Base-by-base conservation (phyloP, 2,797 vertebrate genomes). In the Sternarchorhynchus goeldii region DNA sequence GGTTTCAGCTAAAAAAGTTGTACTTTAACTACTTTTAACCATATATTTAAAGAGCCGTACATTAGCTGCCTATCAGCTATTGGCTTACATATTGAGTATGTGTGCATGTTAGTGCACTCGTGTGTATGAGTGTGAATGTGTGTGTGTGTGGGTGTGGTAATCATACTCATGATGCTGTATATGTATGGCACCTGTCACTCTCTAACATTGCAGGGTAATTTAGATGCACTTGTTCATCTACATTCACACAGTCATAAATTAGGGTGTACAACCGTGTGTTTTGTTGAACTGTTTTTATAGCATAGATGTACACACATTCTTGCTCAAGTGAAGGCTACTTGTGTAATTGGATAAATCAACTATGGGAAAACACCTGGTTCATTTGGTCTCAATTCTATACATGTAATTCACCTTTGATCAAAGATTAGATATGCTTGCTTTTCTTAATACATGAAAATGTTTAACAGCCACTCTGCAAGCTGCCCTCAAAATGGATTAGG, bases 121-220 rank as follows among this genome's bases (percentile, higher is more conserved):
- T 25, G 25, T 25, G 25, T 25, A 25, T 25, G 25, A 25, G 25
- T 29, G 56, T 58, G 21, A 17, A 59, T 21, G 32, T 50, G 71
- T 50, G 45, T 2, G 56, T 63, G 58, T 36, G 65, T 56, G 65
- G 32, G 56, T 0, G 56, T 73, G 58, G 71, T 56, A 55, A 36
- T 75, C 57, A 60, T 39, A 25, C 58, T 79, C 58, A 10, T 63
- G 34, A 62, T 63, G 57, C 21, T 34, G 57, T 69, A 69, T 60
- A 75, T 74, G 68, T 56, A 25, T 65, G 39, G 41, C 78, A 77
- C 80, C 75, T 77, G 69, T 73, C 71, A 60, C 60, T 76, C 73
- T 65, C 50, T 80, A 72, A 62, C 66, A 57, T 25, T 32, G 16
- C 14, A 70, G 50, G 17, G 29, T 32, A 18, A 70, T 70, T 55